Evolutionary conservation across 2,888 invertebrate genomes (phyloP), one percentile per base, ranked within the genome.

Genomic region (Gasteruption jaculator): DNA sequence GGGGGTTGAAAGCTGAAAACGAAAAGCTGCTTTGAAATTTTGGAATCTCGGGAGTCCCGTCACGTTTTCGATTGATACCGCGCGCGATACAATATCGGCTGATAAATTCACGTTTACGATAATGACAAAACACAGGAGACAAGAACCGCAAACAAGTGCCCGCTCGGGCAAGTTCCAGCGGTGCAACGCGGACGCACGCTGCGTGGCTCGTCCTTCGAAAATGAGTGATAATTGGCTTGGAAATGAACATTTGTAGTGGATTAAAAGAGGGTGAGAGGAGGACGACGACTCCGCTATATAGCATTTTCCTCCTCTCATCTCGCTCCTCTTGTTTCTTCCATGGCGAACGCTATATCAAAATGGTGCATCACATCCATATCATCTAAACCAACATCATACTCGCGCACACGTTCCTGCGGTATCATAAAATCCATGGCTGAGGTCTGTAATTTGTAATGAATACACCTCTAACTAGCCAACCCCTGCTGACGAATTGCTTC

Each of bases 401-500:
- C n/a, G n/a, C 35, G 14, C 33, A 38, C 43, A 46, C 52, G 49
- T 50, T 50, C 49, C 51, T 57, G 56, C 40, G 58, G 59, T 52
- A 51, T 54, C 50, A 56, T 58, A 56, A 58, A 58, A 58, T 53
- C 55, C 29, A 38, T 43, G 48, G 38, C 49, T 45, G 54, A 41
- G 53, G 58, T 49, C 57, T 59, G 58, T 60, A 62, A 64, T 65
- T 65, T 62, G 60, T 58, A 65, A 62, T 65, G 65, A 65, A 65
- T 65, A 65, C 58, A 53, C 53, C 52, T 53, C 62, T 65, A 65
- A 65, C 63, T 61, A 65, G 59, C 57, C 50, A n/a, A n/a, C n/a
- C 38, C 46, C 43, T 38, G 19, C 32, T 49, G 51, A 51, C 50
- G 47, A 54, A 54, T 51, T 46, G 45, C 45, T n/a, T n/a, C n/a